These are phyloP conservation scores for Dicrostonyx torquatus DNA, from an alignment of 2,797 vertebrate species.

Conservation along the genomic window DNA sequence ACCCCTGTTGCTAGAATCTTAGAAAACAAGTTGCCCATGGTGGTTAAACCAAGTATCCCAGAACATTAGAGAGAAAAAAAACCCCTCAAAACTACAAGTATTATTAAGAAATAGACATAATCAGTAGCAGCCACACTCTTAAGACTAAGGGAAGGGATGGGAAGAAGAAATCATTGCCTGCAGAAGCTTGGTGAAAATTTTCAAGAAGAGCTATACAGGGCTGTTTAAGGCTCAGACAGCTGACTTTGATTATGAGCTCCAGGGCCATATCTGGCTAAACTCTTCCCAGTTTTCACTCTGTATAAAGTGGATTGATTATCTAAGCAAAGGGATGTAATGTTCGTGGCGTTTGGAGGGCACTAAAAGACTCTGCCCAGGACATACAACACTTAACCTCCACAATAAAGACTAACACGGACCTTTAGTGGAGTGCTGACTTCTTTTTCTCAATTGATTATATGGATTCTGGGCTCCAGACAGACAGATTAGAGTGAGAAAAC, in stretches of 20 bases:
- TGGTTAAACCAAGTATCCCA: conserved; percentile 52
- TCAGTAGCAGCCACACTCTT: background rate
- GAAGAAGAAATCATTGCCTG: background rate
- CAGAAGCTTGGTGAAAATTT: background rate
- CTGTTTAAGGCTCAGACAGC: conserved; percentile 55
- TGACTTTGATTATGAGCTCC: conserved; percentile 66
- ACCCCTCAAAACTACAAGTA: background rate
- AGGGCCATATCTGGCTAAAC: conserved; percentile 57
- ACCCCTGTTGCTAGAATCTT: background rate
- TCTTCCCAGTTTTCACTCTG: conserved; percentile 44
- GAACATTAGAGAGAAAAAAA: background rate
- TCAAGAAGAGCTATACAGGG: background rate
- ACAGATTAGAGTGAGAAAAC: background rate
- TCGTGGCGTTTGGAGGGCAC: background rate
- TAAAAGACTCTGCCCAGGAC: background rate
- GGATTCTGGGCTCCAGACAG: background rate
- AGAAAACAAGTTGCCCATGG: background rate
- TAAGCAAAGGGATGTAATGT: conserved; percentile 47
- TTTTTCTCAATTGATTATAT: background rate
- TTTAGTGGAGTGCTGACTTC: background rate
- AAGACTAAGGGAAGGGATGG: background rate
- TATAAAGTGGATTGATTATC: conserved; percentile 56
- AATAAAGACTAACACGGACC: conserved; percentile 2
- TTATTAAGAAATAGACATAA: conserved; percentile 47
- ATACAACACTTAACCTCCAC: background rate